phyloP scores from a whole-genome alignment of 2,888 invertebrate species.

The Acronicta aceris region DNA sequence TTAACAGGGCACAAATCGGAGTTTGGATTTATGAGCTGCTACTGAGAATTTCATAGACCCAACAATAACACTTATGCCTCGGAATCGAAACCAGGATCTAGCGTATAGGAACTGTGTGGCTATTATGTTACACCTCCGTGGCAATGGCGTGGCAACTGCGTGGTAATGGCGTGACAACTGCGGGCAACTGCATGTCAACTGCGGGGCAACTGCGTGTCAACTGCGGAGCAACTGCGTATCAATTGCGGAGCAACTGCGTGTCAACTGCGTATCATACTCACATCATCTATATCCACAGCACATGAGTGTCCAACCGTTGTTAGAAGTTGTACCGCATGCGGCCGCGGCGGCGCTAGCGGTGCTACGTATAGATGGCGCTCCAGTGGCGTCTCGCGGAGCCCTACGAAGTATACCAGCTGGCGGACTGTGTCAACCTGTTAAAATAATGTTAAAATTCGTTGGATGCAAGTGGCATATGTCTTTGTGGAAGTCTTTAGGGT shows the following conservation, averaged over 20 bases:
- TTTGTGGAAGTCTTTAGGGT: no score
- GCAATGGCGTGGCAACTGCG: background rate
- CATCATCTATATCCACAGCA: conserved; percentile 94
- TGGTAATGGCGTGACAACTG: conserved; percentile 1
- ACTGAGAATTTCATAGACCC: no score
- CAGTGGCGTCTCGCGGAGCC: conserved; percentile 96
- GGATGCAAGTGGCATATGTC: no score
- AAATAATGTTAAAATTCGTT: background rate
- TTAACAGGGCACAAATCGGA: no score
- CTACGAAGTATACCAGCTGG: conserved; percentile 96
- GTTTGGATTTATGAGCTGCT: no score
- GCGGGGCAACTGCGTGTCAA: conserved; percentile 9
- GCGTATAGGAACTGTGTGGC: no score
- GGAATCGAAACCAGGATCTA: no score
- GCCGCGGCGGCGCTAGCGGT: conserved; percentile 89
- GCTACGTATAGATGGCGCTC: conserved; percentile 98
- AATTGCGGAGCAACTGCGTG: conserved; percentile 4
- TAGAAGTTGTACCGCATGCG: conserved; percentile 92
- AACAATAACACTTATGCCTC: no score
- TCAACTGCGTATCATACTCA: conserved; percentile 66
- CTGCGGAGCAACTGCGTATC: conserved; percentile 8
- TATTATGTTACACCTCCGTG: background rate
- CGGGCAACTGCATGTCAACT: background rate
- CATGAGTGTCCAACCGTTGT: conserved; percentile 96
- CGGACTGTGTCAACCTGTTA: conserved; percentile 91